Evolutionary conservation across 2,888 invertebrate species (phyloP).

Genomic region (Leptura quadrifasciata): DNA sequence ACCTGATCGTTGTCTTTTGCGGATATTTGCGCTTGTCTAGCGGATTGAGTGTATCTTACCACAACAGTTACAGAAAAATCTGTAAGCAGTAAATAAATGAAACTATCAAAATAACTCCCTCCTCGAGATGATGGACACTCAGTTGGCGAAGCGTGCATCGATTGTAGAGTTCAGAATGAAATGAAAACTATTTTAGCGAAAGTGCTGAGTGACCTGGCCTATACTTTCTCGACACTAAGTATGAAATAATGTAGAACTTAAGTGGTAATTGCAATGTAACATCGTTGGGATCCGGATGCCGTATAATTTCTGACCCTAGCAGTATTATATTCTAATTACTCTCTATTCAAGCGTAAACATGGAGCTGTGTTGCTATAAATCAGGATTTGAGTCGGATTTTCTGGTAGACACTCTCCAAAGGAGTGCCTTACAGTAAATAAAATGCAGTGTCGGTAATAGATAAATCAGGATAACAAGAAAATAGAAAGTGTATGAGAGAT

Average conservation of each 20-base stretch:
- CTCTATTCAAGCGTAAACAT: background rate
- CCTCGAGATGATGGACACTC: too few species aligned
- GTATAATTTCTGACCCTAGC: constrained; percentile 7
- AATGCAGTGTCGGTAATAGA: background rate
- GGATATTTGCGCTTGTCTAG: too few species aligned
- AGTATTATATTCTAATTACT: background rate
- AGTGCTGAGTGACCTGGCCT: background rate
- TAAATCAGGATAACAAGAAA: background rate
- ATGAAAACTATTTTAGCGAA: too few species aligned
- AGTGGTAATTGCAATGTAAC: constrained; percentile 2
- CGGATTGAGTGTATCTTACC: too few species aligned
- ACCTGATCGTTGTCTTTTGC: too few species aligned
- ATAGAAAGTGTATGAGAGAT: background rate
- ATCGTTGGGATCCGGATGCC: background rate
- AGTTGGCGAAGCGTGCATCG: too few species aligned
- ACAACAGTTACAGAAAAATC: too few species aligned
- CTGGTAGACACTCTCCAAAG: background rate
- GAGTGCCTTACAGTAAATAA: background rate
- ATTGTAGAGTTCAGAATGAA: too few species aligned
- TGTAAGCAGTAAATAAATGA: too few species aligned
- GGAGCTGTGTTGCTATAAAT: background rate
- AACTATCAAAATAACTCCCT: too few species aligned
- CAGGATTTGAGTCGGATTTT: background rate
- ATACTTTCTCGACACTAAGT: background rate
- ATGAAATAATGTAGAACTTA: background rate